phyloP scores from a whole-genome alignment of 2,888 invertebrate species.

The Tromatobia lineatoria region DNA sequence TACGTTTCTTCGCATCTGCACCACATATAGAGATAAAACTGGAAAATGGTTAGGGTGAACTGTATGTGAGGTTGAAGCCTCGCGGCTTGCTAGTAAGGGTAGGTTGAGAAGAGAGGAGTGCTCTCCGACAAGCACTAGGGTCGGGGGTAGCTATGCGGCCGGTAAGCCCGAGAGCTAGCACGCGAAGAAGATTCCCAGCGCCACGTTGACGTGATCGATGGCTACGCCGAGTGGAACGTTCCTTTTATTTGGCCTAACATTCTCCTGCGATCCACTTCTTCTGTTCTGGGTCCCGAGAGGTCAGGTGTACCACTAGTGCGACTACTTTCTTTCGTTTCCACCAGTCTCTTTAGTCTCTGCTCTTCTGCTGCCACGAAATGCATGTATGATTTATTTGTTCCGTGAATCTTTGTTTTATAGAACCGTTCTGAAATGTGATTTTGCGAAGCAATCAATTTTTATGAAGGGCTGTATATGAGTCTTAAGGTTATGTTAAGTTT shows the following conservation, averaged over 20 bases:
- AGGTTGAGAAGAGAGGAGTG: not conserved
- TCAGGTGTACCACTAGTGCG: conserved; percentile 26
- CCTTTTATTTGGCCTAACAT: conserved; percentile 47
- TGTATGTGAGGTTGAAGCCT: conserved; percentile 11
- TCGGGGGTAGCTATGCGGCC: conserved; percentile 22
- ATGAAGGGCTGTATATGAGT: too few relatives aligned
- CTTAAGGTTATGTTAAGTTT: not conserved
- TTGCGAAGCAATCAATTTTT: too few relatives aligned
- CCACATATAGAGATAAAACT: not conserved
- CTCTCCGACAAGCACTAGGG: conserved; percentile 9
- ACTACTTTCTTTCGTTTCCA: conserved; percentile 40
- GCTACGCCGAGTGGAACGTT: conserved; percentile 51
- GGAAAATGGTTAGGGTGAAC: conserved; percentile 14
- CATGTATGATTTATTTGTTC: conserved; percentile 1
- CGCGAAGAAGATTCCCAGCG: conserved; percentile 53
- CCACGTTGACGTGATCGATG: conserved; percentile 68
- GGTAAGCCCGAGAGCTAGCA: conserved; percentile 54
- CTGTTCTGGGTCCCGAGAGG: not conserved
- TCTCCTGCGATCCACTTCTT: conserved; percentile 22
- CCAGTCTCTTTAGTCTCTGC: conserved; percentile 3
- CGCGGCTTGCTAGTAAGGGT: conserved; percentile 7
- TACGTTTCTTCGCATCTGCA: conserved; percentile 11
- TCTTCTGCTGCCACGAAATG: not conserved
- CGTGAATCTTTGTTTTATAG: too few relatives aligned
- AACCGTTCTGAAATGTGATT: too few relatives aligned